phyloP scores from a whole-genome alignment of 64 coral and sea anemone genomes.

The Cladopsammia gracilis region DNA sequence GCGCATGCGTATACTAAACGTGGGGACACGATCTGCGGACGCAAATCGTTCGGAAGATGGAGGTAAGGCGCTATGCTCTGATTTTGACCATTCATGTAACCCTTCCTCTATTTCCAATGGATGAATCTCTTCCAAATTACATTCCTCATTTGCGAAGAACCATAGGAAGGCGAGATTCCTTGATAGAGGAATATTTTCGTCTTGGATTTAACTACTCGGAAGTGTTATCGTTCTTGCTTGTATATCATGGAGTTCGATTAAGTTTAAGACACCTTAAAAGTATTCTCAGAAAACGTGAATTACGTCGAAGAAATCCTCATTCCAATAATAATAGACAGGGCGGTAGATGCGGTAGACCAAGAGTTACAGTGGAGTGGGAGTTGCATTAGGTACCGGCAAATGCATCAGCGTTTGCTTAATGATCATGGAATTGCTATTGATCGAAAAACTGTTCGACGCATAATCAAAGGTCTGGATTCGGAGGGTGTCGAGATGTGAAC shows the following conservation, averaged over 20 bases:
- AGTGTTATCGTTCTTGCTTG: constrained; percentile 11
- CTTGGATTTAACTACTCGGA: constrained; percentile 40
- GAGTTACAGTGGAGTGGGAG: constrained; percentile 45
- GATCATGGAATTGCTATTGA: constrained; percentile 49
- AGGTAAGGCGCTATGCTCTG: too few relatives aligned
- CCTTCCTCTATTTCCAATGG: too few relatives aligned
- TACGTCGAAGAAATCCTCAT: constrained; percentile 8
- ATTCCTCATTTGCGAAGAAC: too few relatives aligned
- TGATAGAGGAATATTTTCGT: constrained; percentile 48
- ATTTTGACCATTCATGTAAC: too few relatives aligned
- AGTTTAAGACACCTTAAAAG: constrained; percentile 46
- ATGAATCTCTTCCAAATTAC: too few relatives aligned
- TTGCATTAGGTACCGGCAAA: constrained; percentile 49
- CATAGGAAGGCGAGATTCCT: background rate
- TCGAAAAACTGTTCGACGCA: constrained; percentile 32
- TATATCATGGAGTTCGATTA: constrained; percentile 43
- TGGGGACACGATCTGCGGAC: too few relatives aligned
- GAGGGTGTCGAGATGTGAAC: constrained; percentile 50
- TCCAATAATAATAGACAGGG: background rate
- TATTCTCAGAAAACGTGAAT: constrained; percentile 1
- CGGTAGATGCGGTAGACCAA: too few relatives aligned
- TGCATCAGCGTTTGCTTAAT: constrained; percentile 27
- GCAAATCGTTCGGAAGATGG: too few relatives aligned
- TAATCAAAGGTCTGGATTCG: constrained; percentile 28
- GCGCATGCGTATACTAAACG: too few relatives aligned